Conservation (phyloP, 2,797 vertebrate species). For the Epinephelus awoara region DNA sequence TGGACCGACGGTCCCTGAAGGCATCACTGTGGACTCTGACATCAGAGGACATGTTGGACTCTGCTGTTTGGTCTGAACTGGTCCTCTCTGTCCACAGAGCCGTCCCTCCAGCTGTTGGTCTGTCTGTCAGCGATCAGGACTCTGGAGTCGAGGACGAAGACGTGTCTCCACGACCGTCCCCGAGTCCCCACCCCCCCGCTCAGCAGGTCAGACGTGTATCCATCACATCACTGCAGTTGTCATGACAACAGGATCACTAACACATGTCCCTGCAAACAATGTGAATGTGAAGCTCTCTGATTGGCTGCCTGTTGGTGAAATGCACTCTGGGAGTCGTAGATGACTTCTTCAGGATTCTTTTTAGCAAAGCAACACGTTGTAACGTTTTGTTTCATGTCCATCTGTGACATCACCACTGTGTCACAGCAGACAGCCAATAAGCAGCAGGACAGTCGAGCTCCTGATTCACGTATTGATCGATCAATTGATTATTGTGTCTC, state of each 20-base stretch:
- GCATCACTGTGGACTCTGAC: too few species aligned
- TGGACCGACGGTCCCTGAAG: too few species aligned
- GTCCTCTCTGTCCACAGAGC: conserved; percentile 31
- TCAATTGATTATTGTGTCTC: conserved; percentile 37
- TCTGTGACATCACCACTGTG: too few species aligned
- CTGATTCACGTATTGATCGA: too few species aligned
- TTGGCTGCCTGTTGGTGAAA: neutral
- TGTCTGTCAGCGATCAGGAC: conserved; percentile 90
- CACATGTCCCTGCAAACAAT: too few species aligned
- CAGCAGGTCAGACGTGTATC: conserved; percentile 86
- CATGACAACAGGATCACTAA: neutral
- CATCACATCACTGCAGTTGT: too few species aligned
- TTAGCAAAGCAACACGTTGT: too few species aligned
- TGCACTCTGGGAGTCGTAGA: neutral
- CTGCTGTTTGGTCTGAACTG: neutral
- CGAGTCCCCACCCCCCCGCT: conserved; percentile 91
- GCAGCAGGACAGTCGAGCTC: too few species aligned
- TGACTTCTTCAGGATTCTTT: too few species aligned
- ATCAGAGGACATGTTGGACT: neutral
- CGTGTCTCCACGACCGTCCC: conserved; percentile 94
- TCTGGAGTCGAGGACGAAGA: conserved; percentile 97
- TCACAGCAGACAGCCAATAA: too few species aligned
- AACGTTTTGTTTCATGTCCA: too few species aligned
- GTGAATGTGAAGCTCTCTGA: neutral
- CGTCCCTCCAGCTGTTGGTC: conserved; percentile 70